Evolutionary conservation across 1,140 invertebrate species (phyloP).

Genomic region (Tetramorium simillimum): DNA sequence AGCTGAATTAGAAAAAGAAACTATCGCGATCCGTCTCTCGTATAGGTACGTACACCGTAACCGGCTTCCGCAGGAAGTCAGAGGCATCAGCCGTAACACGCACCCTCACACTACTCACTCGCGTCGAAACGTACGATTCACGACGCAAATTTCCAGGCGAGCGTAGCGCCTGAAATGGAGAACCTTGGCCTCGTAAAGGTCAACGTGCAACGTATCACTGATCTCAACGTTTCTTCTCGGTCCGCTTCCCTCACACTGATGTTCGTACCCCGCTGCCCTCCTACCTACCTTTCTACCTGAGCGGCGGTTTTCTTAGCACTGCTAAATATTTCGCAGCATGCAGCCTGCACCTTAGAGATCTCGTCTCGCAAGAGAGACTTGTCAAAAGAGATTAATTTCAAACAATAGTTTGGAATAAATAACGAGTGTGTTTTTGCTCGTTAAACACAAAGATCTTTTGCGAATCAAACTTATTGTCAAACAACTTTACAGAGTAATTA

Average conservation of each 20-base stretch:
- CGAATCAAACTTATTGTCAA: not conserved
- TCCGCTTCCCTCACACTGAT: conserved; percentile 51
- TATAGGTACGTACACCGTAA: conserved; percentile 30
- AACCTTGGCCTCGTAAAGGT: conserved; percentile 10
- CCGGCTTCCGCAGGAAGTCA: conserved; percentile 76
- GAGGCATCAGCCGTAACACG: conserved; percentile 74
- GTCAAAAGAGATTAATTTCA: not conserved
- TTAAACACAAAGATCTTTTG: not conserved
- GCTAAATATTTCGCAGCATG: not conserved
- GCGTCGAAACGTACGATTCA: conserved; percentile 11
- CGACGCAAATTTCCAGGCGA: conserved; percentile 16
- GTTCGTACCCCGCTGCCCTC: not conserved
- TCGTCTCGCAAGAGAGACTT: not conserved
- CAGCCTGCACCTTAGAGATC: not conserved
- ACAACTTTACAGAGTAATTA: not conserved
- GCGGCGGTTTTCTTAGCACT: not conserved
- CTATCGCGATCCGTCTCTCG: conserved; percentile 34
- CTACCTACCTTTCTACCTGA: not conserved
- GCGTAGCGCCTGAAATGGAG: not conserved
- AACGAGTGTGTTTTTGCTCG: not conserved
- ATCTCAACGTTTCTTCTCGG: conserved; percentile 73
- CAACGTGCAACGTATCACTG: conserved; percentile 60
- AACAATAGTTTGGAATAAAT: conserved; percentile 3
- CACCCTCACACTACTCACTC: conserved; percentile 53
- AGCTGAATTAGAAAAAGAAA: conserved; percentile 25